Evolutionary conservation across 2,113 vertebrate genomes (phyloP).

Genomic region (Varanus komodoensis): DNA sequence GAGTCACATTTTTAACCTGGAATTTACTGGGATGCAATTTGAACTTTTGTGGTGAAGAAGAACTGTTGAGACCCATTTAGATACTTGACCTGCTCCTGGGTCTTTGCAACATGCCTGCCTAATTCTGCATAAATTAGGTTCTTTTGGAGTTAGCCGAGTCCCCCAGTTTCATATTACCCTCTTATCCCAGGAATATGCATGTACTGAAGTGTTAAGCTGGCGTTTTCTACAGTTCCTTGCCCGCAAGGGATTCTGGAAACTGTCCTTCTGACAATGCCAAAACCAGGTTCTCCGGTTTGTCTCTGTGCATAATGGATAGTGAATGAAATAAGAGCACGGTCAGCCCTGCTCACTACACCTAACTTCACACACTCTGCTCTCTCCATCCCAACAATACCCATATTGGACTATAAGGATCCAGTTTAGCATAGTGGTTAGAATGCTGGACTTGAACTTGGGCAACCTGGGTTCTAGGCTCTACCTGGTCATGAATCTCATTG

Average conservation of each 20-base stretch:
- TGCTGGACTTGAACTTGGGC: too few species aligned
- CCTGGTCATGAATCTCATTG: too few species aligned
- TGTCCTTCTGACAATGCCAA: neutral
- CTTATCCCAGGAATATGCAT: neutral
- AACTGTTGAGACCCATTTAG: neutral
- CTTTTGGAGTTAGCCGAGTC: neutral
- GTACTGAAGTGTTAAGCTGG: neutral
- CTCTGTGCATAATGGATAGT: neutral
- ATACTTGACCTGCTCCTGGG: neutral
- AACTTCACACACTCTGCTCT: too few species aligned
- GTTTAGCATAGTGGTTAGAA: too few species aligned
- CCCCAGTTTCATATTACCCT: neutral
- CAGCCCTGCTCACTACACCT: too few species aligned
- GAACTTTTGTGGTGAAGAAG: neutral
- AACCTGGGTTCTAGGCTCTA: too few species aligned
- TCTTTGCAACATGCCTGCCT: neutral
- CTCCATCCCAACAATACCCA: too few species aligned
- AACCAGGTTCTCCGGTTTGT: neutral
- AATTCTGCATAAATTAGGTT: neutral
- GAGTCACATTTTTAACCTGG: slow-evolving; percentile 4
- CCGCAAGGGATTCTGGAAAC: neutral
- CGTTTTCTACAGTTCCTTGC: neutral
- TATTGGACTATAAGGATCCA: too few species aligned
- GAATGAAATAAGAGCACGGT: neutral
- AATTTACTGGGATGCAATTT: neutral